A percentile compares a stretch with the other conserved stretches of the same genome.
phyloP scores from a whole-genome alignment of 1,140 invertebrate species.

The Holotrichia oblita region DNA sequence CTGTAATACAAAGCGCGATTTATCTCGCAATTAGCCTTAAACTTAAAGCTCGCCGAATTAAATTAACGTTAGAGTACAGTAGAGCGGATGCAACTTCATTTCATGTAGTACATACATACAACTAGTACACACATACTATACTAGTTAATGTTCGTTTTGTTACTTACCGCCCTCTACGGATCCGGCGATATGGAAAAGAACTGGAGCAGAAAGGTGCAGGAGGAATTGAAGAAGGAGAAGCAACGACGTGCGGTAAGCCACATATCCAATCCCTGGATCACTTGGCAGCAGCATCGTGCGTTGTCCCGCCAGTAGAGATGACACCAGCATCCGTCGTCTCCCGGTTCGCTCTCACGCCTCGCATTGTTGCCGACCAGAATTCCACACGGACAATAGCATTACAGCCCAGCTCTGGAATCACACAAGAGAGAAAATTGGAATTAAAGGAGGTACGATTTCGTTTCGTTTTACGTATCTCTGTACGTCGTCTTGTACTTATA shows the following conservation, averaged over 20 bases:
- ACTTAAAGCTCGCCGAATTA: too few relatives aligned
- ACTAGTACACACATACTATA: too few relatives aligned
- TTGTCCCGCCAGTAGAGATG: slow-evolving; percentile 25
- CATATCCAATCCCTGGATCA: slow-evolving; percentile 34
- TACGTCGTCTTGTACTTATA: not conserved
- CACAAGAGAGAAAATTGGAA: not conserved
- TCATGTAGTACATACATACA: too few relatives aligned
- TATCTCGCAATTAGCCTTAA: too few relatives aligned
- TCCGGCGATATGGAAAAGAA: slow-evolving; percentile 32
- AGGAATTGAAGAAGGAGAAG: slow-evolving; percentile 30
- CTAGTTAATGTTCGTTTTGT: not conserved
- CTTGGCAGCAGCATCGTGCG: slow-evolving; percentile 9
- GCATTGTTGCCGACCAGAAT: slow-evolving; percentile 13
- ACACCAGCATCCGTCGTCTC: slow-evolving; percentile 15
- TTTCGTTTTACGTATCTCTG: not conserved
- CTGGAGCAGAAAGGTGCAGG: slow-evolving; percentile 35
- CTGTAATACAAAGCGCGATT: too few relatives aligned
- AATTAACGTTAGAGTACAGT: too few relatives aligned
- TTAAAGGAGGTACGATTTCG: not conserved
- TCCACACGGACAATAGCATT: slow-evolving; percentile 8
- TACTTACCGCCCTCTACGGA: slow-evolving; percentile 31
- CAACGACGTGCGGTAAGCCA: slow-evolving; percentile 31
- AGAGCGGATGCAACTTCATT: too few relatives aligned
- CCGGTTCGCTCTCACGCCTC: not conserved
- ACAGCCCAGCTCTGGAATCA: slow-evolving; percentile 11